Percentiles rank a stretch among this genome's conserved stretches.
These are phyloP conservation scores for Conus ventricosus DNA, from an alignment of 1,140 invertebrate genomes.

Conservation along the genomic window DNA sequence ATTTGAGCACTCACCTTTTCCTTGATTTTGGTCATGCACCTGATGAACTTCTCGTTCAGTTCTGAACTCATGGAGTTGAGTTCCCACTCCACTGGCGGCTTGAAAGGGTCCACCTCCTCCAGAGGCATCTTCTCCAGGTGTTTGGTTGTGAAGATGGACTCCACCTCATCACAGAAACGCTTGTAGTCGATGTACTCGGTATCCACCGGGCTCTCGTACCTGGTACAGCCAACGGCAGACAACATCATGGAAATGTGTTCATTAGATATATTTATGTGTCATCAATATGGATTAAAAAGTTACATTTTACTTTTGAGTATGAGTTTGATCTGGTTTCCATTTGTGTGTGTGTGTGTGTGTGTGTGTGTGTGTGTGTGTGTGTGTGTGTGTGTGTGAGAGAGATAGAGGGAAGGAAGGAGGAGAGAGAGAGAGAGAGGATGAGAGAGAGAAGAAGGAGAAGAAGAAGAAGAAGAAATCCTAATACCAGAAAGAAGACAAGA, in stretches of 20 bases:
- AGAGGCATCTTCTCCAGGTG: conserved; percentile 73
- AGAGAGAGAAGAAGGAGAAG: too few relatives aligned
- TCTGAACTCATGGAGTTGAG: conserved; percentile 61
- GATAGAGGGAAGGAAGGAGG: too few relatives aligned
- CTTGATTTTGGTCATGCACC: conserved; percentile 67
- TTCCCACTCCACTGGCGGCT: conserved; percentile 65
- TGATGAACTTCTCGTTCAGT: conserved; percentile 49
- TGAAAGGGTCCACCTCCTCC: conserved; percentile 65
- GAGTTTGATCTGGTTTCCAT: too few relatives aligned
- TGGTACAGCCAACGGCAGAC: conserved; percentile 7
- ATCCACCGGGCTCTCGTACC: conserved; percentile 62
- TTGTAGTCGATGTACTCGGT: conserved; percentile 70
- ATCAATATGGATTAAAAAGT: background rate
- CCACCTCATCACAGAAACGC: conserved; percentile 72
- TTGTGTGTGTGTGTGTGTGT: too few relatives aligned
- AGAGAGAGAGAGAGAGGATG: too few relatives aligned
- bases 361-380: too few relatives aligned
- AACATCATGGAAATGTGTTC: too few relatives aligned
- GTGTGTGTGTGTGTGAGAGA: too few relatives aligned
- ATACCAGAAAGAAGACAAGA: too few relatives aligned
- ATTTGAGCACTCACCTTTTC: conserved; percentile 57
- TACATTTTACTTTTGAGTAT: too few relatives aligned
- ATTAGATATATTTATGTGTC: too few relatives aligned
- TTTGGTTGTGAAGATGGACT: conserved; percentile 73
- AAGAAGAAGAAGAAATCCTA: too few relatives aligned